These are phyloP conservation scores for Nephotettix cincticeps DNA, from an alignment of 1,140 invertebrate species.

Conservation along the genomic window DNA sequence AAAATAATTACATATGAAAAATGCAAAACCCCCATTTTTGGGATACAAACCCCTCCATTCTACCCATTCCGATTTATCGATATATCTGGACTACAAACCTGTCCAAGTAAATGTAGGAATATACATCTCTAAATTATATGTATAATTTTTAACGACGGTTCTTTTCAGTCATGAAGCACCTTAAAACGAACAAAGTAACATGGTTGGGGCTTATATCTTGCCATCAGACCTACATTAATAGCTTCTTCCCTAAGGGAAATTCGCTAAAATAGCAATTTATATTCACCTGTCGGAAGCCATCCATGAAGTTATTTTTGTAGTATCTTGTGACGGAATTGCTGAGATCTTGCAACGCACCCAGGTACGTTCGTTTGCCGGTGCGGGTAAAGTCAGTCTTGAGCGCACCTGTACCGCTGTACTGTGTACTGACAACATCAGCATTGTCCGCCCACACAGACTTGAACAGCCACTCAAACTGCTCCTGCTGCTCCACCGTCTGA, in stretches of 20 bases:
- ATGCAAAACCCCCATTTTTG: no score
- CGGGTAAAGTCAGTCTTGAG: constrained; percentile 97
- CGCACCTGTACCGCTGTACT: constrained; percentile 97
- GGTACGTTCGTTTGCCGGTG: constrained; percentile 88
- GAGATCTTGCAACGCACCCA: constrained; percentile 85
- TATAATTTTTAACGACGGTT: no score
- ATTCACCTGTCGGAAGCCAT: constrained; percentile 87
- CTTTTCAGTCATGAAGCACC: constrained; percentile 2
- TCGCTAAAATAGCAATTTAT: background rate
- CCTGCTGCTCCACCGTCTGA: constrained; percentile 64
- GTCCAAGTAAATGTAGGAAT: no score
- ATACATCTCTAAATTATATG: no score
- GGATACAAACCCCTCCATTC: no score
- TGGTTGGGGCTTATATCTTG: no score
- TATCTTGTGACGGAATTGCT: constrained; percentile 90
- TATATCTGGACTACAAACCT: no score
- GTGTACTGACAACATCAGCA: constrained; percentile 89
- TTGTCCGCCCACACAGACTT: constrained; percentile 97
- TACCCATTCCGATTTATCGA: no score
- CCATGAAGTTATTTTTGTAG: constrained; percentile 97
- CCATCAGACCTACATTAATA: no score
- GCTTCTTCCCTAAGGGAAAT: no score
- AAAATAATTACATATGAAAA: no score
- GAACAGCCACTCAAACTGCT: constrained; percentile 69
- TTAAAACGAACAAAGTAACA: no score